Conservation (phyloP, 2,113 vertebrate genomes). For the Alaudala cheleensis region DNA sequence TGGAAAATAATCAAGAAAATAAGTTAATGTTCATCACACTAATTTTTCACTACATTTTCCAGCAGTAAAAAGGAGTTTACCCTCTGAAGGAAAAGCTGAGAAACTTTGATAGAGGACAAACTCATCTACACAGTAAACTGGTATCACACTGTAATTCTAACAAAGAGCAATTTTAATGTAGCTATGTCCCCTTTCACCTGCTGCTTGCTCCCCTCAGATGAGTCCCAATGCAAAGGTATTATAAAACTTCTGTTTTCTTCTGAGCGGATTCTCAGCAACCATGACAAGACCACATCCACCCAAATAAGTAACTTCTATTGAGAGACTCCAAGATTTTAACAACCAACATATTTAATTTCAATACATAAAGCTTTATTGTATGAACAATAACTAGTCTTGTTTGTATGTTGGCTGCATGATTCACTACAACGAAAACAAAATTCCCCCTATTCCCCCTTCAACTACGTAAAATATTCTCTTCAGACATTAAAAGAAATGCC, state of each 20-base stretch:
- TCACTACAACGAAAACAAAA: slow-evolving; percentile 18
- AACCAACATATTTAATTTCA: not conserved
- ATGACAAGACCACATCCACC: not conserved
- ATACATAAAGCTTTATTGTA: slow-evolving; percentile 40
- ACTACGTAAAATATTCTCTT: slow-evolving; percentile 9
- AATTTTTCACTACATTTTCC: not conserved
- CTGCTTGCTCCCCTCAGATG: not conserved
- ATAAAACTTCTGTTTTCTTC: not conserved
- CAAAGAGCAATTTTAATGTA: not conserved
- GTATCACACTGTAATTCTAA: not conserved
- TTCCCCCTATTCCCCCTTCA: not conserved
- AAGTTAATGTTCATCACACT: not conserved
- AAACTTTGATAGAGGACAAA: not conserved
- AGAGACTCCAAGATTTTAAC: not conserved
- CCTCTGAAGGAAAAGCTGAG: not conserved
- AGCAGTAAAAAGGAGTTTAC: not conserved
- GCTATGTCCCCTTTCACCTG: not conserved
- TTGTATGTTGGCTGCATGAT: not conserved
- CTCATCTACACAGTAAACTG: not conserved
- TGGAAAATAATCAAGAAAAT: not conserved
- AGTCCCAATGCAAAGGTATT: not conserved
- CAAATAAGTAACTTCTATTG: not conserved
- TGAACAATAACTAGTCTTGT: slow-evolving; percentile 14
- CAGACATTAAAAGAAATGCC: slow-evolving; percentile 16
- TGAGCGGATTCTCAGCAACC: not conserved